Conservation (phyloP, 1,140 invertebrate genomes). For the Drosophila ercepeae region DNA sequence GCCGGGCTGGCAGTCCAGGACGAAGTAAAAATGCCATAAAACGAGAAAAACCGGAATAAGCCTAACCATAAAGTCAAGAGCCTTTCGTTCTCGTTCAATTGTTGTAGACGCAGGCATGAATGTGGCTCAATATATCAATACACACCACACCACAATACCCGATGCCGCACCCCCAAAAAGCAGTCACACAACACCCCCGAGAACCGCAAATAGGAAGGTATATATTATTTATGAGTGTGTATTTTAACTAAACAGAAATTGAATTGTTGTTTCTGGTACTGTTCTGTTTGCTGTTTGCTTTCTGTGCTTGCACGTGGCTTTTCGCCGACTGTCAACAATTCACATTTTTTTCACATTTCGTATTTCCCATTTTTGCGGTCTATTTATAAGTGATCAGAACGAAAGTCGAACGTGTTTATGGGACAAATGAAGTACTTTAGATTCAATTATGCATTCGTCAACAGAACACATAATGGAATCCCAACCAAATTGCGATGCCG, state of each 20-base stretch:
- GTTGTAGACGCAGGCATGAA: constrained; percentile 44
- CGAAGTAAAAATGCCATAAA: constrained; percentile 59
- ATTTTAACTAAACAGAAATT: constrained; percentile 72
- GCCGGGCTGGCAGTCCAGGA: not conserved
- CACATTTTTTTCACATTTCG: constrained; percentile 20
- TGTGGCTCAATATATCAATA: constrained; percentile 21
- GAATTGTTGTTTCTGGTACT: constrained; percentile 67
- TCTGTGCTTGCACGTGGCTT: constrained; percentile 59
- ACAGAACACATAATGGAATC: constrained; percentile 53
- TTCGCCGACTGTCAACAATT: constrained; percentile 41
- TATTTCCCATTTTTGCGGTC: constrained; percentile 32
- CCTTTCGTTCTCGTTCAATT: constrained; percentile 63
- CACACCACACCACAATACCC: constrained; percentile 12
- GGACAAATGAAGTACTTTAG: constrained; percentile 74
- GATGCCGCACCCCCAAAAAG: not conserved
- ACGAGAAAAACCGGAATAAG: constrained; percentile 51
- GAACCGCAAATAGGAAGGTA: constrained; percentile 13
- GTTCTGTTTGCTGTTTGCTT: constrained; percentile 38
- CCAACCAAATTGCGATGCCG: constrained; percentile 43
- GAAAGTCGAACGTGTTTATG: constrained; percentile 73
- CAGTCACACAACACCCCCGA: not conserved
- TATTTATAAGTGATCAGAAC: constrained; percentile 62
- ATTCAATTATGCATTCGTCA: constrained; percentile 74
- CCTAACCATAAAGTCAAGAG: constrained; percentile 69
- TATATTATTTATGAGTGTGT: constrained; percentile 59